Evolutionary conservation across 2,797 vertebrate species (phyloP).

Genomic region (Rhinichthys osculus): DNA sequence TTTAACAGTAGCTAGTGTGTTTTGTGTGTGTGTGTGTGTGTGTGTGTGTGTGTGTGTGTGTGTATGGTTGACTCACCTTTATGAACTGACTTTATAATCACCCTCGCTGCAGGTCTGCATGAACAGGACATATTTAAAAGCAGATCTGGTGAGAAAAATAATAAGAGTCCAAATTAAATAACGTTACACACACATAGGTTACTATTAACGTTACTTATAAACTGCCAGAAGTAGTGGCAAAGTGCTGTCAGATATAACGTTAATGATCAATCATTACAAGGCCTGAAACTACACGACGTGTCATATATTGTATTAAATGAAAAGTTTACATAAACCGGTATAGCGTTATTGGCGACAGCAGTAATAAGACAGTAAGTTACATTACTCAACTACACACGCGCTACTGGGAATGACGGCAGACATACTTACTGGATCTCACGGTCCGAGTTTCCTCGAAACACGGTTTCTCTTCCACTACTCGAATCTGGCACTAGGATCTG

Average conservation of each 20-base stretch:
- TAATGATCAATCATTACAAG: neutral
- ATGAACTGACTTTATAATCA: conserved; percentile 74
- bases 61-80: conserved; percentile 70
- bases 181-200: neutral
- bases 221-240: neutral
- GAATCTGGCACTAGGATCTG: neutral
- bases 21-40: too few species aligned
- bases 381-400: neutral
- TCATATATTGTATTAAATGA: neutral
- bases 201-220: neutral
- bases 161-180: neutral
- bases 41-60: neutral
- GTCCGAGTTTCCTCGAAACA: neutral
- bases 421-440: neutral
- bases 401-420: neutral
- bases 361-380: too few species aligned
- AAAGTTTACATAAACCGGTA: neutral
- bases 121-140: conserved; percentile 75
- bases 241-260: neutral
- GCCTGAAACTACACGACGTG: neutral
- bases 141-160: conserved; percentile 58
- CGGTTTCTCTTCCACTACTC: neutral
- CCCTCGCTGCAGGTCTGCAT: conserved; percentile 75
- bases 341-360: neutral
- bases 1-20: too few species aligned